A percentile compares a stretch with the other conserved stretches of the same genome.
Evolutionary conservation across 2,888 invertebrate genomes (phyloP).

Genomic region (Tenthredo mesomela): DNA sequence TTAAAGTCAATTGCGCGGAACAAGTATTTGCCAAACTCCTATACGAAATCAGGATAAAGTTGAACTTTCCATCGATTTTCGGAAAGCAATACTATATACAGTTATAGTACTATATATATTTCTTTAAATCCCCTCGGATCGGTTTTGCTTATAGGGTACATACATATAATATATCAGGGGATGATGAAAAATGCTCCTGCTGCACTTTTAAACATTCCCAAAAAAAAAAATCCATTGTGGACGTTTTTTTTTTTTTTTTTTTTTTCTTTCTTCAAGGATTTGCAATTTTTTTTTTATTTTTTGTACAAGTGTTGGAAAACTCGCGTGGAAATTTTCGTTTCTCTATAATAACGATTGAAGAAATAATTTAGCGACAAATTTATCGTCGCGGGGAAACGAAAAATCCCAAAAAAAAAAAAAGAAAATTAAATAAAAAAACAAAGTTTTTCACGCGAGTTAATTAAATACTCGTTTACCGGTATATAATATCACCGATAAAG

Average conservation of each 20-base stretch:
- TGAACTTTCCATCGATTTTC: conserved; percentile 50
- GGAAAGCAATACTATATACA: conserved; percentile 10
- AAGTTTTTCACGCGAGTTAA: conserved; percentile 61
- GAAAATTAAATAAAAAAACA: background rate
- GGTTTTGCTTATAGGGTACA: background rate
- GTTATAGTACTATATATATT: background rate
- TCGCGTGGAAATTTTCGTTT: too few species aligned
- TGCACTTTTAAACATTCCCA: background rate
- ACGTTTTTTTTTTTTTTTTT: too few species aligned
- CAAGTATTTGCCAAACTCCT: conserved; percentile 51
- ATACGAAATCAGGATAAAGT: conserved; percentile 47
- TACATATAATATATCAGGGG: too few species aligned
- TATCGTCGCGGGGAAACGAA: too few species aligned
- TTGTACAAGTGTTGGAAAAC: too few species aligned
- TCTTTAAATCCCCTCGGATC: background rate
- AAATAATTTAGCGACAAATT: too few species aligned
- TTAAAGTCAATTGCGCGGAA: conserved; percentile 52
- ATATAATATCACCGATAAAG: conserved; percentile 40
- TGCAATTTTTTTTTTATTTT: too few species aligned
- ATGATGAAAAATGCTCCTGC: background rate
- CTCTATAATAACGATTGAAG: background rate
- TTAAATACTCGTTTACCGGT: conserved; percentile 67
- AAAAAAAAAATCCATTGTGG: too few species aligned
- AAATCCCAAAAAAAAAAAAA: background rate
- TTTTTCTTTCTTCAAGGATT: too few species aligned